Conservation (phyloP, 2,888 invertebrate genomes). For the Spodoptera picta region DNA sequence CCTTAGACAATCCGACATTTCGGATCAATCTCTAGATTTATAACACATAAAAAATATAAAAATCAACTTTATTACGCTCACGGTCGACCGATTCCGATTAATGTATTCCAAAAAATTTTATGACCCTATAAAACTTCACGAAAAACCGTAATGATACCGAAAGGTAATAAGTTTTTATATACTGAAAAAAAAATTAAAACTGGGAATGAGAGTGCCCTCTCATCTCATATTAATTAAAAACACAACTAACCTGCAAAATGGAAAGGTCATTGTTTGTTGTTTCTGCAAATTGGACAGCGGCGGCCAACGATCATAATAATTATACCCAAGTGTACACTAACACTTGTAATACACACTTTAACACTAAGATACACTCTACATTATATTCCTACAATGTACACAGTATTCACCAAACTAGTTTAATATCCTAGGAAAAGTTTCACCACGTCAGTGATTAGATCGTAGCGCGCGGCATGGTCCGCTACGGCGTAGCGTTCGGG, state of each 20-base stretch:
- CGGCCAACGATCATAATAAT: constrained; percentile 66
- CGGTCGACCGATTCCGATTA: constrained; percentile 41
- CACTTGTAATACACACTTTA: constrained; percentile 63
- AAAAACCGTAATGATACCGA: constrained; percentile 31
- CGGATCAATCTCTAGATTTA: constrained; percentile 26
- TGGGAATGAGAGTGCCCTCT: constrained; percentile 40
- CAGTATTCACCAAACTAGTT: constrained; percentile 56
- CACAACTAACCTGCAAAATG: constrained; percentile 84
- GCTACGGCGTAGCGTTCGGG: constrained; percentile 74
- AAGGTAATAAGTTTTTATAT: constrained; percentile 53
- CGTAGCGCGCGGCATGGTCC: constrained; percentile 63
- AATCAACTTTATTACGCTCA: constrained; percentile 42
- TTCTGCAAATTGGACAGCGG: constrained; percentile 72
- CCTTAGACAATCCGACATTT: constrained; percentile 6
- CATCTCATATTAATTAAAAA: constrained; percentile 77
- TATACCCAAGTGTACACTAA: constrained; percentile 64
- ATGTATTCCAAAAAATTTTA: constrained; percentile 40
- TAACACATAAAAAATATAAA: constrained; percentile 51
- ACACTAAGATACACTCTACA: constrained; percentile 62
- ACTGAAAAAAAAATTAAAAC: constrained; percentile 34
- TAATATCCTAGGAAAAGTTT: constrained; percentile 60
- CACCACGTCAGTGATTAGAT: constrained; percentile 55
- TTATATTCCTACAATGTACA: constrained; percentile 52
- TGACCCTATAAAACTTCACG: constrained; percentile 48
- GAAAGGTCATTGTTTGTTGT: constrained; percentile 79